Conservation (phyloP, 2,888 invertebrate species). For the Amblyjoppa proteus region DNA sequence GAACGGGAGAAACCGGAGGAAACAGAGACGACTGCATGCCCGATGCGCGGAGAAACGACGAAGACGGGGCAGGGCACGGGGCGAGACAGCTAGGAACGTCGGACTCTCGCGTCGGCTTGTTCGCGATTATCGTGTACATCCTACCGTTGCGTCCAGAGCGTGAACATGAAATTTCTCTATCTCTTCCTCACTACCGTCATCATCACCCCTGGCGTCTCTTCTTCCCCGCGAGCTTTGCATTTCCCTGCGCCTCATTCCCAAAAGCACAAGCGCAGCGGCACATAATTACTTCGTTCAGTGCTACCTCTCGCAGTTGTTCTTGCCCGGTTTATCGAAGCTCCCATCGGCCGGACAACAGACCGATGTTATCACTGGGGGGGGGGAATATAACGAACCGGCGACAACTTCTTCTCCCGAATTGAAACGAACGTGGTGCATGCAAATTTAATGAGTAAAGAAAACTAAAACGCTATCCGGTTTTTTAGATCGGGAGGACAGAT, state of each 20-base stretch:
- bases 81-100: slow-evolving; percentile 36
- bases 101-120: slow-evolving; percentile 61
- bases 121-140: slow-evolving; percentile 61
- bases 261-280: slow-evolving; percentile 53
- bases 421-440: no score
- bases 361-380: not conserved
- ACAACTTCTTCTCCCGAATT: not conserved
- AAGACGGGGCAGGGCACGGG: slow-evolving; percentile 1
- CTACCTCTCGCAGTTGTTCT: slow-evolving; percentile 31
- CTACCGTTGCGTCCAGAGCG: slow-evolving; percentile 48
- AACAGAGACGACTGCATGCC: slow-evolving; percentile 26
- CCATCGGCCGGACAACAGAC: not conserved
- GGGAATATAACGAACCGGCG: not conserved
- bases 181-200: slow-evolving; percentile 29
- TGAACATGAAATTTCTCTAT: slow-evolving; percentile 46
- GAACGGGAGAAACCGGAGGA: slow-evolving; percentile 42
- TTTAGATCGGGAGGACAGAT: no score
- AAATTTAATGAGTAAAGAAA: no score
- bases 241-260: slow-evolving; percentile 54
- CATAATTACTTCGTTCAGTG: slow-evolving; percentile 53
- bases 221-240: slow-evolving; percentile 51
- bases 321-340: not conserved
- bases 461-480: no score
- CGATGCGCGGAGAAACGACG: slow-evolving; percentile 32
- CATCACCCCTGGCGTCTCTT: not conserved